Conservation (phyloP, 2,888 invertebrate species). For the Chymomyza caudatula region DNA sequence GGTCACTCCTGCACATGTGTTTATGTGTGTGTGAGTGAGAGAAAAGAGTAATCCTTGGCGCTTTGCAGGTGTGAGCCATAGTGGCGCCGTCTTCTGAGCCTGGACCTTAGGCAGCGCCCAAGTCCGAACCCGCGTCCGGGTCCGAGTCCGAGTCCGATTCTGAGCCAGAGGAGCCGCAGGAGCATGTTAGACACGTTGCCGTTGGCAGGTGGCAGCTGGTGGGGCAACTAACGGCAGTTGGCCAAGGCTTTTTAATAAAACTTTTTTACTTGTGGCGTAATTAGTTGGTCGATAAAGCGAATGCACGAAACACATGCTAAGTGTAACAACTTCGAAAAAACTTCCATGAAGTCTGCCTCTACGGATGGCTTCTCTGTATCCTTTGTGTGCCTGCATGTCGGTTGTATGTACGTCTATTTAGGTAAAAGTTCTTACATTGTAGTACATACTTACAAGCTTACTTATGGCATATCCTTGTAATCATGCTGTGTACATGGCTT, state of each 20-base stretch:
- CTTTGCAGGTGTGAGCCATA: not conserved
- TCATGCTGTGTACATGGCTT: slow-evolving; percentile 4
- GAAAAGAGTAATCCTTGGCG: not conserved
- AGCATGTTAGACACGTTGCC: not conserved
- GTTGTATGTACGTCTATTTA: slow-evolving; percentile 10
- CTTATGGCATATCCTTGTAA: slow-evolving; percentile 4
- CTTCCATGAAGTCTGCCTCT: slow-evolving; percentile 4
- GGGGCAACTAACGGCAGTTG: slow-evolving; percentile 14
- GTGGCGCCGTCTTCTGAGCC: not conserved
- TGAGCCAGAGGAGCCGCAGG: not conserved
- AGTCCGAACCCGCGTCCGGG: not conserved
- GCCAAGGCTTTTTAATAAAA: slow-evolving; percentile 25
- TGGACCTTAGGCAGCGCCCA: too few species aligned
- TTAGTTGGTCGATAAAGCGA: slow-evolving; percentile 25
- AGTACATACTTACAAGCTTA: not conserved
- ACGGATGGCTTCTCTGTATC: not conserved
- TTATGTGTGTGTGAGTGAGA: not conserved
- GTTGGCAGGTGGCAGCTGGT: too few species aligned
- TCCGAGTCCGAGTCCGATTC: not conserved
- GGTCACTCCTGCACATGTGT: not conserved
- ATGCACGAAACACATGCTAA: slow-evolving; percentile 25
- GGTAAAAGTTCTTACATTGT: slow-evolving; percentile 9
- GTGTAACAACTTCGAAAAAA: slow-evolving; percentile 17
- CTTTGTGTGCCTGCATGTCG: not conserved
- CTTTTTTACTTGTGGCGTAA: slow-evolving; percentile 25